Percentiles rank a stretch among this genome's conserved stretches.
phyloP scores from a whole-genome alignment of 2,888 invertebrate species.

The Drosophila formosana region DNA sequence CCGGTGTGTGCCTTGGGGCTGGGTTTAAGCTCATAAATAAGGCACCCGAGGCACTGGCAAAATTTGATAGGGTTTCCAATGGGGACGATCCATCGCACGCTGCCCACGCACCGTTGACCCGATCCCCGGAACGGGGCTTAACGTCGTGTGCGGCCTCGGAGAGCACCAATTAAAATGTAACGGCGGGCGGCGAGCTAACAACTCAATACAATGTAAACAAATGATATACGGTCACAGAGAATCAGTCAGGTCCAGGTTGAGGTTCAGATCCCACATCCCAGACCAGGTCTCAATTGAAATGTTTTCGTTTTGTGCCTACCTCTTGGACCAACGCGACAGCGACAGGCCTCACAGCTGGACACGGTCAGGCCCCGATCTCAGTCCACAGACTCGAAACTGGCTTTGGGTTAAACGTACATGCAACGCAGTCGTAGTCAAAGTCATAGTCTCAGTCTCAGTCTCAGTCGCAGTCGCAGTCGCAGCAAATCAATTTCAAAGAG shows the following conservation, averaged over 20 bases:
- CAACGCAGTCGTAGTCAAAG: conserved; percentile 7
- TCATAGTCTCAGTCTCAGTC: background rate
- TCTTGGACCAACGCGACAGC: conserved; percentile 58
- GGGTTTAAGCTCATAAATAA: conserved; percentile 54
- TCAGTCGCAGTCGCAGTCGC: conserved; percentile 42
- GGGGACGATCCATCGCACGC: background rate
- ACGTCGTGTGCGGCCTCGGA: conserved; percentile 66
- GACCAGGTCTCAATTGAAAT: conserved; percentile 64
- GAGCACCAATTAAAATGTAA: conserved; percentile 70
- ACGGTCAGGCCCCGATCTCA: conserved; percentile 5
- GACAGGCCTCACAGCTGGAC: conserved; percentile 70
- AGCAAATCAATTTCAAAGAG: conserved; percentile 71
- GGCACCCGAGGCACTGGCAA: conserved; percentile 18
- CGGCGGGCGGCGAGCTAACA: conserved; percentile 71
- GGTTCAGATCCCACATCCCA: conserved; percentile 19
- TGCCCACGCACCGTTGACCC: conserved; percentile 57
- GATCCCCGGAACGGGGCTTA: conserved; percentile 43
- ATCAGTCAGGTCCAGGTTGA: background rate
- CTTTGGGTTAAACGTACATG: conserved; percentile 13
- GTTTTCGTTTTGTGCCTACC: conserved; percentile 47
- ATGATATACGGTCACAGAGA: conserved; percentile 75
- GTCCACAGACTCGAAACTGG: conserved; percentile 32
- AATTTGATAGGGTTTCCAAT: conserved; percentile 16
- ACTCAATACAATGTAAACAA: conserved; percentile 80
- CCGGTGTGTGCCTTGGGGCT: conserved; percentile 42